A percentile compares a stretch with the other conserved stretches of the same genome.
These are phyloP conservation scores for Palythoa caribaeorum DNA, from an alignment of 92 coral and sea anemone species.

Conservation along the genomic window DNA sequence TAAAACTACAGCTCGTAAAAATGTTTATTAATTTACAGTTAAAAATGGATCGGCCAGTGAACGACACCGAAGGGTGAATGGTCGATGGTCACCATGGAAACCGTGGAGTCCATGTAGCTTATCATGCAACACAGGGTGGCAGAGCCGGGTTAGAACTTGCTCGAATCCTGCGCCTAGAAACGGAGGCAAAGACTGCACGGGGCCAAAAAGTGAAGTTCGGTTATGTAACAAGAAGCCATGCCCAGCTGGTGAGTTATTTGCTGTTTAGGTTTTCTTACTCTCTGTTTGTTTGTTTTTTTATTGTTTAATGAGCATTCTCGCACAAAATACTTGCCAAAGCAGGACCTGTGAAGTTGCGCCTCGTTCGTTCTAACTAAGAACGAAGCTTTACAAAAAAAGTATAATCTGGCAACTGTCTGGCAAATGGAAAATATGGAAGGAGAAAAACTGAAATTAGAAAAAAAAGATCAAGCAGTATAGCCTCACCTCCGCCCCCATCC, in stretches of 20 bases:
- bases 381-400: no score
- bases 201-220: background rate
- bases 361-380: no score
- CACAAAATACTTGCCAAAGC: no score
- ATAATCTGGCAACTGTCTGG: no score
- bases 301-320: background rate
- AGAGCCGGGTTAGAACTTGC: conserved; percentile 21
- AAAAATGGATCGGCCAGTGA: background rate
- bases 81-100: conserved; percentile 43
- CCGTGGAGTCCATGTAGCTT: conserved; percentile 26
- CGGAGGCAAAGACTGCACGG: conserved; percentile 23
- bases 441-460: no score
- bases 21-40: background rate
- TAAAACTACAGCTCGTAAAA: no score
- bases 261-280: background rate
- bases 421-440: no score
- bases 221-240: conserved; percentile 24
- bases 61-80: background rate
- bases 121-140: conserved; percentile 38
- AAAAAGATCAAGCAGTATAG: no score
- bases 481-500: no score
- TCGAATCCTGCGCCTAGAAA: conserved; percentile 21
- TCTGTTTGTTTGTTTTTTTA: background rate
- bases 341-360: no score
- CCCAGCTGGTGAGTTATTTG: conserved; percentile 17